Evolutionary conservation across 2,113 vertebrate genomes (phyloP).

Genomic region (Charadrius vociferus): DNA sequence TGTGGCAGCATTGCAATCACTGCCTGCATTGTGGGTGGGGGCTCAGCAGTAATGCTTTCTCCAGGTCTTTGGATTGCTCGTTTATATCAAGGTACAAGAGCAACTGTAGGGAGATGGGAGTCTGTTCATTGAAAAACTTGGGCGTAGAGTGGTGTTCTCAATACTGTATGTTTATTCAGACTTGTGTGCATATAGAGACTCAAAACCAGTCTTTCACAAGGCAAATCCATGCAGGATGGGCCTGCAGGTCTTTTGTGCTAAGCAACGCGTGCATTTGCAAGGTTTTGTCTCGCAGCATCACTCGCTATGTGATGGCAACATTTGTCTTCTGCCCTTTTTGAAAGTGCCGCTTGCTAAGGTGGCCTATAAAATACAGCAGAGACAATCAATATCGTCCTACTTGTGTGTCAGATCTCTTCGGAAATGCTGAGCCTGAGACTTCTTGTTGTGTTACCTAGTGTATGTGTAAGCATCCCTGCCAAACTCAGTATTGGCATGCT

Average conservation of each 20-base stretch:
- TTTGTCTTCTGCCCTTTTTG: not conserved
- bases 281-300: not conserved
- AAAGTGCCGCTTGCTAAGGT: not conserved
- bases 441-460: not conserved
- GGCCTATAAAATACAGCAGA: not conserved
- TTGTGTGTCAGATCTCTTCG: not conserved
- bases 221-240: not conserved
- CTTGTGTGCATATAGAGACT: rapidly evolving
- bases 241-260: not conserved
- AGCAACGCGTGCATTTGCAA: not conserved
- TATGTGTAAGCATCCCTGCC: not conserved
- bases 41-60: not conserved
- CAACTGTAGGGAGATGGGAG: not conserved
- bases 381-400: not conserved
- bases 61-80: not conserved
- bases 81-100: not conserved
- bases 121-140: not conserved
- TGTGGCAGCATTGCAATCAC: not conserved
- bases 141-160: not conserved
- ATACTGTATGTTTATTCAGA: not conserved
- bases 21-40: not conserved
- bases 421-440: not conserved
- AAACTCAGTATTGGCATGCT: not conserved
- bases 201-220: not conserved
- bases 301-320: not conserved